Base-by-base conservation (phyloP, 2,888 invertebrate species). In the Reticulitermes lucifugus region DNA sequence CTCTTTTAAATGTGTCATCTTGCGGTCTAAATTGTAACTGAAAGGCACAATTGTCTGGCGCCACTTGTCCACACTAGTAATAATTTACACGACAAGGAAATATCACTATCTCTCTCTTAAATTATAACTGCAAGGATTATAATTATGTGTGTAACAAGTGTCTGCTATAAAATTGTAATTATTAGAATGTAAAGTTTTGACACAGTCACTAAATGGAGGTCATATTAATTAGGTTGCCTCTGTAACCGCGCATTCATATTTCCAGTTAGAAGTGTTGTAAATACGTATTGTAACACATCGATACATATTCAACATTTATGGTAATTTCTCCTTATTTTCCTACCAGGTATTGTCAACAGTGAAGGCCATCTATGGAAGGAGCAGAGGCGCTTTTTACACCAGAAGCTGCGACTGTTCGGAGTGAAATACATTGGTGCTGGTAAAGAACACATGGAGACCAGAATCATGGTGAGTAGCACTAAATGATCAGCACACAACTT, bases 291-390 rank as follows among this genome's bases (percentile, higher is more conserved):
- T 5, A 18, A 18, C 18, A 55, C 18, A 55, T 14, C 18, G 55
- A 18, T 18, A 5, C 4, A 55, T 55, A 18, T 55, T 55, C 55
- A 18, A 18, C 4, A 55, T 55, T 55, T 55, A 55, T 5, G 18
- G 55, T 55, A 18, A 18, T 55, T 55, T 14, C 55, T 18, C 18
- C 18, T 18, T 65, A 2, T 65, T 55, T 14, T 65, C 35, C 51
- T 41, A 91, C 82, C 93, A 98, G 98, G 98, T 88, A 95, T 98
- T 88, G 94, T 98, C 89, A 98, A 98, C 91, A 96, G 96, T 88
- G 96, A 96, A 88, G 98, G 98, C 87, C 94, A 95, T 88, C 92
- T 98, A 89, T 98, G 98, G 98, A 97, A 97, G 91, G 96, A 95
- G 89, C 97, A 98, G 90, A 93, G 98, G 86, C 94, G 95, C 87